Percentiles rank a stretch among this genome's conserved stretches.
phyloP scores from a whole-genome alignment of 2,797 vertebrate genomes.

The Aeoliscus strigatus region DNA sequence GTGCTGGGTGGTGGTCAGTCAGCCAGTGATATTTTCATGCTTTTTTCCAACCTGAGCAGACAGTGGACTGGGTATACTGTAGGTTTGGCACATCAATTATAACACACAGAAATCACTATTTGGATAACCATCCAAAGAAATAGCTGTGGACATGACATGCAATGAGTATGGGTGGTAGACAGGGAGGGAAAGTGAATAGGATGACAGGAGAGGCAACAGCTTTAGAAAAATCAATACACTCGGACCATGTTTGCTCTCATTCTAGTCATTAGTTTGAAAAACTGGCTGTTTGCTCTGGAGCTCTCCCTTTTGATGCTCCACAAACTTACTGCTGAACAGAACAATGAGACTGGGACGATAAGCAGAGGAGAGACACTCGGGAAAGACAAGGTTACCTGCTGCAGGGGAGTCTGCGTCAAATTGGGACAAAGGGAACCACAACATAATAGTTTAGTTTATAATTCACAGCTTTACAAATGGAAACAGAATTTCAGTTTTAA shows the following conservation, averaged over 20 bases:
- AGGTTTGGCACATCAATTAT: slow-evolving; percentile 60
- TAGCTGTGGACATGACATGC: slow-evolving; percentile 27
- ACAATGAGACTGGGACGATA: slow-evolving; percentile 13
- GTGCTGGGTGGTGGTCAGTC: slow-evolving; percentile 29
- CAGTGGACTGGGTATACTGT: slow-evolving; percentile 27
- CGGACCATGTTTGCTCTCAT: slow-evolving; percentile 41
- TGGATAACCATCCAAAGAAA: slow-evolving; percentile 35
- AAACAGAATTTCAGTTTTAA: too few species aligned
- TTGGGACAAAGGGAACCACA: too few species aligned
- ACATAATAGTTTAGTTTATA: too few species aligned
- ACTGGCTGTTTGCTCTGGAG: slow-evolving; percentile 22
- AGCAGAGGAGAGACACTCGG: not conserved
- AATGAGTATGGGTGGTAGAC: slow-evolving; percentile 26
- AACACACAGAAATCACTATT: slow-evolving; percentile 37
- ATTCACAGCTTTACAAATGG: too few species aligned
- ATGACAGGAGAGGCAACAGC: slow-evolving; percentile 41
- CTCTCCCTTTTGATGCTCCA: slow-evolving; percentile 15
- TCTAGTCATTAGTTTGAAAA: slow-evolving; percentile 58
- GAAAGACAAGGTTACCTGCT: too few species aligned
- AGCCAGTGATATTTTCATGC: slow-evolving; percentile 38
- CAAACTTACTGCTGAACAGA: slow-evolving; percentile 28
- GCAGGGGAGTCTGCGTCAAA: too few species aligned
- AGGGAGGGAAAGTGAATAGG: slow-evolving; percentile 30
- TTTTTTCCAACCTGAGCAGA: slow-evolving; percentile 25
- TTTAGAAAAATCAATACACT: slow-evolving; percentile 48